These are phyloP conservation scores for Dendrolimus punctatus DNA, from an alignment of 1,140 invertebrate genomes.

Conservation along the genomic window DNA sequence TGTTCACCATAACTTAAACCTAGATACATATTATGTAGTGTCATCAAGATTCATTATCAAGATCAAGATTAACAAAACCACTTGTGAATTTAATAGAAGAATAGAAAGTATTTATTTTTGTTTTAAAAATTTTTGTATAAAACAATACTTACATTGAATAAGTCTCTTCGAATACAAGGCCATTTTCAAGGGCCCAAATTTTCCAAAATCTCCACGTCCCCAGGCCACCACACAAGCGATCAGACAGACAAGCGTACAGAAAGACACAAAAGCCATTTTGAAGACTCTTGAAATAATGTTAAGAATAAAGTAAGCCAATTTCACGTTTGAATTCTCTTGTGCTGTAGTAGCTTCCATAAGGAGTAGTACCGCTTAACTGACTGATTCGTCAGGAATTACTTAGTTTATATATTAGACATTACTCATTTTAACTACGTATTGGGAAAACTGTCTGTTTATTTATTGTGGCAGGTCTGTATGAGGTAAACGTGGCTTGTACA, in stretches of 20 bases:
- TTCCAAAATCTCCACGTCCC: constrained; percentile 47
- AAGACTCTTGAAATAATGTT: not conserved
- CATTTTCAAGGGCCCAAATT: constrained; percentile 51
- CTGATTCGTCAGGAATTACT: not conserved
- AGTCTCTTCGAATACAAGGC: constrained; percentile 37
- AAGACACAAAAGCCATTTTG: constrained; percentile 18
- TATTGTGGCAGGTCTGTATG: too few relatives aligned
- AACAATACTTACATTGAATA: constrained; percentile 52
- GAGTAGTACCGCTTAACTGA: constrained; percentile 7
- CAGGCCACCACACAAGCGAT: constrained; percentile 17
- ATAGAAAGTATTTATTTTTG: not conserved
- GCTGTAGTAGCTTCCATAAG: constrained; percentile 5
- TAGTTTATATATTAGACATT: not conserved
- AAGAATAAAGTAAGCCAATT: not conserved
- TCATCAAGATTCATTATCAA: too few relatives aligned
- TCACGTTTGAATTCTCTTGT: constrained; percentile 1
- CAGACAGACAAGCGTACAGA: constrained; percentile 24
- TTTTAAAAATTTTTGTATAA: not conserved
- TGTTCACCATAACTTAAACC: too few relatives aligned
- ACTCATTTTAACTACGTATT: not conserved
- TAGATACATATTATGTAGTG: too few relatives aligned
- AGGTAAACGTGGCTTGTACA: too few relatives aligned
- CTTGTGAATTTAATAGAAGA: too few relatives aligned
- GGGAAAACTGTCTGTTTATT: too few relatives aligned
- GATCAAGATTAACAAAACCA: too few relatives aligned